These are phyloP conservation scores for Rhinatrema bivittatum DNA, from an alignment of 2,797 vertebrate genomes.

Conservation along the genomic window DNA sequence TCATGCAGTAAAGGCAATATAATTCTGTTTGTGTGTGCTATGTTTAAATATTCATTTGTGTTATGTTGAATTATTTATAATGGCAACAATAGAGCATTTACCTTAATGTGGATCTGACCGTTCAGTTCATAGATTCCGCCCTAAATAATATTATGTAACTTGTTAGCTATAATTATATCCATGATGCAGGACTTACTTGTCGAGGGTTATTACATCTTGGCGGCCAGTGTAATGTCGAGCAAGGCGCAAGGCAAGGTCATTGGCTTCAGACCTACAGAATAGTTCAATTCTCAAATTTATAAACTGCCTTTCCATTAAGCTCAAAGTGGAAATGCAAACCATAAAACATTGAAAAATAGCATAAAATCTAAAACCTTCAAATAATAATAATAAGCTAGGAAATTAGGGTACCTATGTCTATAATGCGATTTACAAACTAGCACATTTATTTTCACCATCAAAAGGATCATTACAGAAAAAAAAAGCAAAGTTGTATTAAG, in stretches of 20 bases:
- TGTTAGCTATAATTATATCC: background rate
- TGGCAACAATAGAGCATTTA: no score
- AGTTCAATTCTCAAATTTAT: background rate
- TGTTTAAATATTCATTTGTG: no score
- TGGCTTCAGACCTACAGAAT: conserved; percentile 84
- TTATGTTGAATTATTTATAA: no score
- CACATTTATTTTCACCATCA: no score
- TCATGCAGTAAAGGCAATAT: no score
- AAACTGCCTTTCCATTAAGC: no score
- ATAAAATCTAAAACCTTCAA: background rate
- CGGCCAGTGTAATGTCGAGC: conserved; percentile 79
- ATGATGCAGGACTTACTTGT: conserved; percentile 71
- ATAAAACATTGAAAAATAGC: background rate
- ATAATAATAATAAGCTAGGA: background rate
- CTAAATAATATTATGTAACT: background rate
- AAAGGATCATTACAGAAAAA: no score
- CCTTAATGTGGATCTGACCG: no score
- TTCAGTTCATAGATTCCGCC: background rate
- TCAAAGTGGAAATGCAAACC: background rate
- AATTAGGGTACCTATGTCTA: no score
- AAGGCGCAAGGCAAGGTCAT: conserved; percentile 88
- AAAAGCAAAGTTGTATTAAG: no score
- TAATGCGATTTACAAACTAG: no score
- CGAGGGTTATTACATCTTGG: conserved; percentile 86
- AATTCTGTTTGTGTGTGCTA: no score